Evolutionary conservation across 2,113 vertebrate species (phyloP), one percentile per base, ranked within the genome.

Genomic region (Erpornis zantholeuca): DNA sequence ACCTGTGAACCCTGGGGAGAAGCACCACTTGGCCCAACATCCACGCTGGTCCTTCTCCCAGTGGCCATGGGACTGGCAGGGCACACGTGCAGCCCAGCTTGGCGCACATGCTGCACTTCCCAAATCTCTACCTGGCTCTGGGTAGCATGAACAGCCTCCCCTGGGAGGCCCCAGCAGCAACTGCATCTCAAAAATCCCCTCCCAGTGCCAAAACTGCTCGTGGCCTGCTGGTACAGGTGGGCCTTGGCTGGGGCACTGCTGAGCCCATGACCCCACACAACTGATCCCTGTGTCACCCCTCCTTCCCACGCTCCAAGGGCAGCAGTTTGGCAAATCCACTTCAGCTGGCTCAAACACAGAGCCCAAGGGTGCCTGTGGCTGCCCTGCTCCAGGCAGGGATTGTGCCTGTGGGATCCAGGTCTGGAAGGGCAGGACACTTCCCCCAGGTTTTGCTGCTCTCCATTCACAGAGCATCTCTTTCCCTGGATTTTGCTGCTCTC

Each of bases 1-100:
- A 75, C 28, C n/a, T 0, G 0, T 4, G 4, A 0, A 2, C 16
- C 56, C 64, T 17, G 1, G 6, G 28, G 20, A 64, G 25, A 59
- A 47, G 59, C 49, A 42, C 4, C 49, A 8, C 33, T 28, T 56
- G 9, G 20, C 53, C 35, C 20, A 4, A 0, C 8, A 24, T 47
- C 28, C 35, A 49, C 38, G 2, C 0, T 24, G 35, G 22, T 86
- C 56, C 50, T 54, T 73, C 45, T 47, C 40, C 7, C 60, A 56
- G 35, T 0, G 5, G 31, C 57, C 4, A 2, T 2, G 7, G 49
- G 36, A 57, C 57, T 25, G 20, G 2, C 54, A 38, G 36, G 49
- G 4, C 24, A 49, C 0, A 0, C 3, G 15, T 9, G 3, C 54
- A 56, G 27, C 15, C 45, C 12, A 21, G 13, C 50, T 29, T 82